phyloP scores from a whole-genome alignment of 2,797 vertebrate genomes.

The Myiotriccus ornatus region DNA sequence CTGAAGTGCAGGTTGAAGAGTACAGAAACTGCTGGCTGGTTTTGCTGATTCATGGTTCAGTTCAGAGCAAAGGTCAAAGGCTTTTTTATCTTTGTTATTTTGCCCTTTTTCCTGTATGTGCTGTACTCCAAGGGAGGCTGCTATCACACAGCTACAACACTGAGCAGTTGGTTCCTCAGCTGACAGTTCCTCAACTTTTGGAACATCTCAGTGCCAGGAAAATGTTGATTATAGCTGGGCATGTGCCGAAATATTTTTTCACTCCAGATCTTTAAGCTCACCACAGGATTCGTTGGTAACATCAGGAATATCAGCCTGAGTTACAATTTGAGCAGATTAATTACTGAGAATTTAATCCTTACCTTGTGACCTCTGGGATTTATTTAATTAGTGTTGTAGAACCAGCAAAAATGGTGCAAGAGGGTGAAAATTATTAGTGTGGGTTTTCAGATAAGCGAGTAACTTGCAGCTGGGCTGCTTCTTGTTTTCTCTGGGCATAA shows the following conservation, averaged over 20 bases:
- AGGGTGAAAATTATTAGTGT: not conserved
- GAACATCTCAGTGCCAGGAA: not conserved
- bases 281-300: not conserved
- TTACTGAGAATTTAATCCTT: slow-evolving; percentile 52
- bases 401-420: not conserved
- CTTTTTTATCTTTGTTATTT: not conserved
- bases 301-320: not conserved
- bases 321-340: slow-evolving; percentile 49
- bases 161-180: not conserved
- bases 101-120: not conserved
- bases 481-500: not conserved
- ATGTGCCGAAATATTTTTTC: not conserved
- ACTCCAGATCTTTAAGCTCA: not conserved
- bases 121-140: not conserved
- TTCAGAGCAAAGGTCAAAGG: slow-evolving; percentile 35
- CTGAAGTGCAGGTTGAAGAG: not conserved
- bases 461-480: not conserved
- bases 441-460: not conserved
- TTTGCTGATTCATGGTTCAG: slow-evolving; percentile 17
- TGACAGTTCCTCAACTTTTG: not conserved
- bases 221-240: not conserved
- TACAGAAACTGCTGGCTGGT: not conserved
- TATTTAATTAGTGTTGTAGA: slow-evolving; percentile 53
- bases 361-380: slow-evolving; percentile 55
- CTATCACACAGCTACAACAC: not conserved